Percentiles rank a stretch among this genome's conserved stretches.
Evolutionary conservation across 2,888 invertebrate genomes (phyloP).

Genomic region (Eristalis arbustorum): DNA sequence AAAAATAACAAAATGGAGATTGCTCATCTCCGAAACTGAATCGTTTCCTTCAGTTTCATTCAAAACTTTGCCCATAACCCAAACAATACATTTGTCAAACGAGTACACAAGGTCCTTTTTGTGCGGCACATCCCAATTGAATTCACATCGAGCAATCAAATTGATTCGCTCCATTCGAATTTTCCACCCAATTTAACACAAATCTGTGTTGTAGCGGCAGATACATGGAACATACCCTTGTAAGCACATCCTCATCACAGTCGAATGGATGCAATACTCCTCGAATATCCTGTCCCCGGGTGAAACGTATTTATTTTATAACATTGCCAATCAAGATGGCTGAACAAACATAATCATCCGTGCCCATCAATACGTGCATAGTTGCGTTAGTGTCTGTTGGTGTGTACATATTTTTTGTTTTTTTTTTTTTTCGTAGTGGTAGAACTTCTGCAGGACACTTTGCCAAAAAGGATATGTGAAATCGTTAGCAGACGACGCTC

Average conservation of each 20-base stretch:
- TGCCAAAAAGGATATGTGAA: slow-evolving; percentile 54
- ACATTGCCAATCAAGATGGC: slow-evolving; percentile 81
- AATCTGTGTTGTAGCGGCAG: slow-evolving; percentile 34
- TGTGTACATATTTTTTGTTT: slow-evolving; percentile 25
- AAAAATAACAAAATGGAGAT: background rate
- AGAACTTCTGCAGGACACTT: slow-evolving; percentile 29
- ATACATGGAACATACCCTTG: slow-evolving; percentile 51
- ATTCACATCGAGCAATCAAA: slow-evolving; percentile 67
- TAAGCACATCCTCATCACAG: slow-evolving; percentile 50
- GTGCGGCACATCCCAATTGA: slow-evolving; percentile 61
- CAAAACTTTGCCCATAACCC: background rate
- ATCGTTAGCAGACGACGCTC: slow-evolving; percentile 31
- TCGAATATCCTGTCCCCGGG: slow-evolving; percentile 61
- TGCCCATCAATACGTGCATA: slow-evolving; percentile 65
- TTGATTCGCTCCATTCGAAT: slow-evolving; percentile 67
- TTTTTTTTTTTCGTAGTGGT: background rate
- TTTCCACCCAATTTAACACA: slow-evolving; percentile 69
- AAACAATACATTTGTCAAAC: slow-evolving; percentile 50
- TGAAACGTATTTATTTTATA: slow-evolving; percentile 80
- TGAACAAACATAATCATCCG: slow-evolving; percentile 80
- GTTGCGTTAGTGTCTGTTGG: slow-evolving; percentile 23
- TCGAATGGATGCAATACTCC: slow-evolving; percentile 51
- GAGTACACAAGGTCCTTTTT: slow-evolving; percentile 47
- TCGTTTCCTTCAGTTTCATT: slow-evolving; percentile 24
- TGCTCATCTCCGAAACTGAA: background rate